Evolutionary conservation across 1,140 invertebrate species (phyloP).

Genomic region (Brachionus asplanchnoidis): DNA sequence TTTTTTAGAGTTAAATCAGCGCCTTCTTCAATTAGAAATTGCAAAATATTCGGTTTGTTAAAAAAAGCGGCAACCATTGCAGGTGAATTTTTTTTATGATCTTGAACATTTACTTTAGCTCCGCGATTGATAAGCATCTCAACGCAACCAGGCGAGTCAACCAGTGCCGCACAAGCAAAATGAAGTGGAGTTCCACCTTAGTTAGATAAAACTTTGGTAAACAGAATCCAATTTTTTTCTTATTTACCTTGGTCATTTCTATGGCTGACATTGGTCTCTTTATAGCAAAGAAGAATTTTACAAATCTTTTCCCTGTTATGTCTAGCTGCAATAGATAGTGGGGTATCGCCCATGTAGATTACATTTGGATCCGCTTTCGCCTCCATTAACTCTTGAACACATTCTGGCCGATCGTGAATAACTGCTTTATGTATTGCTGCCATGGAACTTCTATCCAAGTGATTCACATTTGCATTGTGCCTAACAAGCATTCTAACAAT

Average conservation of each 20-base stretch:
- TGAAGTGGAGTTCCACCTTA: slow-evolving; percentile 38
- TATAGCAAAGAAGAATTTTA: slow-evolving; percentile 17
- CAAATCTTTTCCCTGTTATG: slow-evolving; percentile 37
- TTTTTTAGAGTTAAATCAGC: slow-evolving; percentile 34
- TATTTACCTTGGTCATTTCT: slow-evolving; percentile 41
- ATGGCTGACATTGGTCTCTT: slow-evolving; percentile 41
- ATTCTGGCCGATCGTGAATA: slow-evolving; percentile 42
- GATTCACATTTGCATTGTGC: slow-evolving; percentile 37
- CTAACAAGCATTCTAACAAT: slow-evolving; percentile 23
- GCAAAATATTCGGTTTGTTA: slow-evolving; percentile 41
- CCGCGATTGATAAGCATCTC: background rate
- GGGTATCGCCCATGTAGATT: slow-evolving; percentile 40
- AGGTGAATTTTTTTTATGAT: slow-evolving; percentile 32
- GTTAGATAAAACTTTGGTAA: background rate
- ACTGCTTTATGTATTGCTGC: slow-evolving; percentile 42
- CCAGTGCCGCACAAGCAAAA: slow-evolving; percentile 40
- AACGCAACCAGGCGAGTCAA: slow-evolving; percentile 27
- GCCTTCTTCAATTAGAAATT: slow-evolving; percentile 21
- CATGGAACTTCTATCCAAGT: slow-evolving; percentile 40
- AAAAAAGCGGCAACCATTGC: slow-evolving; percentile 42
- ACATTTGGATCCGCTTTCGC: slow-evolving; percentile 41
- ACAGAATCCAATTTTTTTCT: background rate
- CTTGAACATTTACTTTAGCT: slow-evolving; percentile 41
- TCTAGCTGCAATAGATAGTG: slow-evolving; percentile 40
- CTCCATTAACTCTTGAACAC: slow-evolving; percentile 38